Evolutionary conservation across 2,888 invertebrate genomes (phyloP), one percentile per base, ranked within the genome.

Genomic region (Amorpha juglandis): DNA sequence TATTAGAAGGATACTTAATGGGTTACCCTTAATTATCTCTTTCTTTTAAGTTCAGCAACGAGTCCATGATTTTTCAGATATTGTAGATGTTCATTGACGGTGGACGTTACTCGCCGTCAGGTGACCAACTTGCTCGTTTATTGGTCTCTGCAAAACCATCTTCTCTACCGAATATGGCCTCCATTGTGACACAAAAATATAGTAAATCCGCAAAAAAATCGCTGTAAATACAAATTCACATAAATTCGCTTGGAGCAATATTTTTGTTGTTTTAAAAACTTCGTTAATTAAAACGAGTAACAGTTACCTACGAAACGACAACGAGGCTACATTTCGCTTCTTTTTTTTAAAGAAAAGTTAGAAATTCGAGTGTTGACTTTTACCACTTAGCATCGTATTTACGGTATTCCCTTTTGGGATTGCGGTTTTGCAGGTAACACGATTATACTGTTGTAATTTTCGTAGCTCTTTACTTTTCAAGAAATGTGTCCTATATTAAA

Each of bases 281-380:
- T 84, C 78, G 78, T 84, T 86, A 86, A 86, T 86, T 86, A 88
- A 86, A 83, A 81, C 77, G 79, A 78, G 80, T 85, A 86, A 82
- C 77, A 75, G 80, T 80, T 80, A 78, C 77, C 73, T 62, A 69
- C 71, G 64, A 71, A 77, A 82, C 81, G 82, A 83, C 81, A 81
- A 77, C 74, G 72, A 72, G 70, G 67, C 66, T 48, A 63, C 67
- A 66, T 67, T 69, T 70, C 71, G 73, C 68, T 68, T 68, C 67
- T 63, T 69, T 70, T n/a, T 75, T 74, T 74, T 58, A 68, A 74
- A 70, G 68, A 69, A 69, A 75, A 75, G 65, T 71, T 76, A 71
- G 68, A 67, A 68, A 74, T 70, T 70, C 62, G 68, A 69, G 68
- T 70, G 72, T 69, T 70, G 69, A 70, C 67, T 76, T 70, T 74